phyloP scores from a whole-genome alignment of 2,113 vertebrate genomes.

The Channa argus region DNA sequence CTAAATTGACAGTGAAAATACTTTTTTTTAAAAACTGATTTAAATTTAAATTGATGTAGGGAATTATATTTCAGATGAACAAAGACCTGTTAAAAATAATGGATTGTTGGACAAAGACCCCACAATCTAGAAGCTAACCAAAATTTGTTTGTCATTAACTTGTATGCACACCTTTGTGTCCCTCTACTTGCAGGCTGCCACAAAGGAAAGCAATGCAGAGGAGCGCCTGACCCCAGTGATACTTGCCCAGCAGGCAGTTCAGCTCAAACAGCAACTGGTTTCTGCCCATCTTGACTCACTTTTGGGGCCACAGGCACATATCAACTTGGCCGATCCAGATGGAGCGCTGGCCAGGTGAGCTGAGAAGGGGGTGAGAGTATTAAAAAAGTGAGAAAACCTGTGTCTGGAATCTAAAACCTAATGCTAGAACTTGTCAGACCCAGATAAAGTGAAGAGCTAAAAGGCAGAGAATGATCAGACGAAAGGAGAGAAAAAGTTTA shows the following conservation, averaged over 20 bases:
- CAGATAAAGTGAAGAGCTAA: slow-evolving; percentile 85
- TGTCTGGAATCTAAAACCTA: slow-evolving; percentile 60
- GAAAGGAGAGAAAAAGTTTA: background rate
- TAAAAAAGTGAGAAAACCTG: background rate
- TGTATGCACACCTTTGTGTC: background rate
- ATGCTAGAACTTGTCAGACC: slow-evolving; percentile 76
- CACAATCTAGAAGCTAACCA: slow-evolving; percentile 13
- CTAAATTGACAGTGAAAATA: background rate
- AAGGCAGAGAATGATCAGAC: slow-evolving; percentile 46
- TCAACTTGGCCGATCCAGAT: slow-evolving; percentile 93
- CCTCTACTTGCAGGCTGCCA: slow-evolving; percentile 75
- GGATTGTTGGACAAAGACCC: background rate
- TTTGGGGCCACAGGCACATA: slow-evolving; percentile 90
- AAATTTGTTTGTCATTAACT: slow-evolving; percentile 1
- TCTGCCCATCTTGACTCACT: slow-evolving; percentile 93
- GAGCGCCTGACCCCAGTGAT: slow-evolving; percentile 93
- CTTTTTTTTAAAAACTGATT: background rate
- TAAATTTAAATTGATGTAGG: too few species aligned
- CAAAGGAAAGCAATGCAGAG: slow-evolving; percentile 88
- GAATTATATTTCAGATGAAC: too few species aligned
- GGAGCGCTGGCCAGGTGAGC: slow-evolving; percentile 94
- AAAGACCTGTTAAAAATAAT: too few species aligned
- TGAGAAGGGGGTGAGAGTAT: background rate
- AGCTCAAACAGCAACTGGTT: slow-evolving; percentile 93
- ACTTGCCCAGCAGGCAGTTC: slow-evolving; percentile 90